Conservation (phyloP, 2,113 vertebrate species). For the Neomonachus schauinslandi region DNA sequence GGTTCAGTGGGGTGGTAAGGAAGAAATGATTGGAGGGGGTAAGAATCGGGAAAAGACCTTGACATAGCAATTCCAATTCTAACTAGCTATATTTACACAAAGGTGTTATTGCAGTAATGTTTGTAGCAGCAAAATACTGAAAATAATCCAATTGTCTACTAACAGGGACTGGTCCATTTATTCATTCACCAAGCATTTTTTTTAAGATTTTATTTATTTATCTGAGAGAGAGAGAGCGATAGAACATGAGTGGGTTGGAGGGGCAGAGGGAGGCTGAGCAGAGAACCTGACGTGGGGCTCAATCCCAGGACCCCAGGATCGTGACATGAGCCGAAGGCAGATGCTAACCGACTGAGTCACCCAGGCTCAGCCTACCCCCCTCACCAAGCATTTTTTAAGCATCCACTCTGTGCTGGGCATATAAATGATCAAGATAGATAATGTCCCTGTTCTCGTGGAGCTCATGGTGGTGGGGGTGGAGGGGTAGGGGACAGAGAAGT, state of each 20-base stretch:
- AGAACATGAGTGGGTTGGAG: neutral
- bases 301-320: neutral
- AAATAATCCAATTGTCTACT: neutral
- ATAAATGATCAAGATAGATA: neutral
- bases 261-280: neutral
- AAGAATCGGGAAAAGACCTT: neutral
- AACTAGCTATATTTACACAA: neutral
- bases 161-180: neutral
- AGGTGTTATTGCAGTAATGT: neutral
- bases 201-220: neutral
- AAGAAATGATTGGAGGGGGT: neutral
- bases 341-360: neutral
- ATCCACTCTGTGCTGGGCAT: neutral
- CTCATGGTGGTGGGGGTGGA: neutral
- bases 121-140: neutral
- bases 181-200: neutral
- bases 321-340: neutral
- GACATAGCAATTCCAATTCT: neutral
- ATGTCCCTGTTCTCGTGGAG: neutral
- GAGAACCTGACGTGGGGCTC: neutral
- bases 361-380: neutral
- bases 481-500: neutral
- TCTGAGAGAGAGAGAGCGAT: neutral
- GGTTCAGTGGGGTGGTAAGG: neutral
- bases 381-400: neutral